These are phyloP conservation scores for Lethrus apterus DNA, from an alignment of 1,140 invertebrate species.

Conservation along the genomic window DNA sequence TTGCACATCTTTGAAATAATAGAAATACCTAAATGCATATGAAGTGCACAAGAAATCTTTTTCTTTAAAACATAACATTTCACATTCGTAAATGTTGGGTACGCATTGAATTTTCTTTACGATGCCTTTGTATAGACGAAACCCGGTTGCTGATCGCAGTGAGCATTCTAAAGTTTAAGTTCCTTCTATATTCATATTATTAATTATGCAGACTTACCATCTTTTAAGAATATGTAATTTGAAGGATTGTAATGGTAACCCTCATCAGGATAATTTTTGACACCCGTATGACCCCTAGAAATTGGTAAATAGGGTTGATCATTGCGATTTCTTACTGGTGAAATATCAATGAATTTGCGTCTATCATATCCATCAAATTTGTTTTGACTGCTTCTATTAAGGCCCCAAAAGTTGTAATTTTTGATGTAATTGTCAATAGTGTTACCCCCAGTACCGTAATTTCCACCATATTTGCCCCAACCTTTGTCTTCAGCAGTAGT, in stretches of 20 bases:
- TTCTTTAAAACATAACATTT: conserved; percentile 62
- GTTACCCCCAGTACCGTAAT: conserved; percentile 35
- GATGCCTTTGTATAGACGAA: conserved; percentile 57
- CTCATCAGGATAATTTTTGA: too few species aligned
- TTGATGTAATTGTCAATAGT: conserved; percentile 37
- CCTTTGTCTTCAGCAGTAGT: conserved; percentile 19
- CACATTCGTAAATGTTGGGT: conserved; percentile 63
- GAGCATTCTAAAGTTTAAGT: conserved; percentile 70
- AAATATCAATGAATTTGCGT: too few species aligned
- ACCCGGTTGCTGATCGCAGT: conserved; percentile 61
- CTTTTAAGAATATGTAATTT: too few species aligned
- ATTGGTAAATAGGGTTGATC: too few species aligned
- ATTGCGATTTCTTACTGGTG: too few species aligned
- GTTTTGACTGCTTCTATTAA: conserved; percentile 19
- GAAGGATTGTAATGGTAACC: too few species aligned
- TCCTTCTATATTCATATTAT: too few species aligned
- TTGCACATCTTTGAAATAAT: neutral
- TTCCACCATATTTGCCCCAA: conserved; percentile 38
- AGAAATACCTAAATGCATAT: conserved; percentile 61
- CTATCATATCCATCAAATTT: too few species aligned
- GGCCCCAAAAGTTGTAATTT: conserved; percentile 35
- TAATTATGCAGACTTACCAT: too few species aligned
- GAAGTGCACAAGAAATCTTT: conserved; percentile 62
- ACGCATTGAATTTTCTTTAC: conserved; percentile 57
- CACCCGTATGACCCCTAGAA: too few species aligned